Conservation (phyloP, 1,140 invertebrate genomes). For the Drosophila subpulchrella region DNA sequence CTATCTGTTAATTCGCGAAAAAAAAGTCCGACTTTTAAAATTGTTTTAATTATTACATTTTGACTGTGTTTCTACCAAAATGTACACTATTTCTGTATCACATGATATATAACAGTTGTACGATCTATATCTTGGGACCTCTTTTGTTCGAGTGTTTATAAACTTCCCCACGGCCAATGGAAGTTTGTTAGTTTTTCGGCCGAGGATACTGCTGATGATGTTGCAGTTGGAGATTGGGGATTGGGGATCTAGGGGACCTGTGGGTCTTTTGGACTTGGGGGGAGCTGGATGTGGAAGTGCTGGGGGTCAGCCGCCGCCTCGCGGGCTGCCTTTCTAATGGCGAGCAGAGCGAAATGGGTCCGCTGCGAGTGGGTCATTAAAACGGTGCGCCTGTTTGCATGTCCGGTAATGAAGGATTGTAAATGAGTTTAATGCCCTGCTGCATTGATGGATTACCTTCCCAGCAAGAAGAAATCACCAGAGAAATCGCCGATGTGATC, state of each 20-base stretch:
- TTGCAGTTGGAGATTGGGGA: conserved; percentile 38
- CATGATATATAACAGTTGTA: no score
- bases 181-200: conserved; percentile 32
- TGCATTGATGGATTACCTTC: conserved; percentile 66
- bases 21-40: no score
- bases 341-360: conserved; percentile 60
- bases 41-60: no score
- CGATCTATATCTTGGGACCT: background rate
- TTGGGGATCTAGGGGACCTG: conserved; percentile 6
- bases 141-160: conserved; percentile 6
- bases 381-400: conserved; percentile 40
- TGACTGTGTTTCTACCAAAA: no score
- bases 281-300: conserved; percentile 41
- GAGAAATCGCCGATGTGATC: conserved; percentile 32
- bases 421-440: conserved; percentile 68
- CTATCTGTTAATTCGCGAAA: no score
- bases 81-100: no score
- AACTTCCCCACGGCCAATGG: conserved; percentile 14
- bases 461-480: background rate
- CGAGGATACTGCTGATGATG: conserved; percentile 43
- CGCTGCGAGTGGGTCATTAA: conserved; percentile 57
- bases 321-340: conserved; percentile 78
- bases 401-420: conserved; percentile 72
- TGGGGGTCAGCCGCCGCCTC: conserved; percentile 76
- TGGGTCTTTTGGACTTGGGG: background rate